Base-by-base conservation (phyloP, 2,113 vertebrate species). In the Thamnophis sirtalis region DNA sequence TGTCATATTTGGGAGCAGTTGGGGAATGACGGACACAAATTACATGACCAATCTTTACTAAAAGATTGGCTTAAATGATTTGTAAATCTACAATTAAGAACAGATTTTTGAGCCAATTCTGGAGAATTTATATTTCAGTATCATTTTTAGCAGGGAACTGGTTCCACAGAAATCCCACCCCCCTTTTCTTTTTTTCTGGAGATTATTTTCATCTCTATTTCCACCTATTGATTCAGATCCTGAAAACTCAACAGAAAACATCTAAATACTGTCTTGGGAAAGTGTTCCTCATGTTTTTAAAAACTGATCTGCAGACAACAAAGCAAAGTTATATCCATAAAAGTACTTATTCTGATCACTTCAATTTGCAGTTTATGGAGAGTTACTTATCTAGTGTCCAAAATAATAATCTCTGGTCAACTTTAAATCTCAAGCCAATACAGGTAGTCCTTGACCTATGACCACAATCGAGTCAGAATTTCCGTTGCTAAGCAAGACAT, bases 341-440 rank as follows among this genome's bases (percentile, higher is more conserved):
- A 33, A 38, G 28, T 21, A 87, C 5, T 26, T 24, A 19, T 38
- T 51, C 21, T 60, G 9, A 21, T 38, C 26, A 53, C 6, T 33
- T 90, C 6, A 11, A 11, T 26, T 54, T 43, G 28, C 26, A 48
- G 9, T 28, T 26, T 43, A 84, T 43, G 11, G 56, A 58, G 24
- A 15, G 24, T 0, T 21, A 58, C 2, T 26, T 33, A 5, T 84
- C 13, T 24, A 51, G 8, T 50, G 53, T 87, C 89, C 51, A 92
- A 86, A 94, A 89, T 63, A 89, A 91, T 43, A 92, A 86, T 38
- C 55, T 89, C 90, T 49, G 4, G 4, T 49, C 88, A 91, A 92
- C 91, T 86, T 95, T 93, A 89, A 92, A 68, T 28, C 68, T 90
- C 89, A 50, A 33, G 49, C 60, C 51, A 63, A 17, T 51, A 68